Base-by-base conservation (phyloP, 2,797 vertebrate genomes). In the Sebastes itinus region DNA sequence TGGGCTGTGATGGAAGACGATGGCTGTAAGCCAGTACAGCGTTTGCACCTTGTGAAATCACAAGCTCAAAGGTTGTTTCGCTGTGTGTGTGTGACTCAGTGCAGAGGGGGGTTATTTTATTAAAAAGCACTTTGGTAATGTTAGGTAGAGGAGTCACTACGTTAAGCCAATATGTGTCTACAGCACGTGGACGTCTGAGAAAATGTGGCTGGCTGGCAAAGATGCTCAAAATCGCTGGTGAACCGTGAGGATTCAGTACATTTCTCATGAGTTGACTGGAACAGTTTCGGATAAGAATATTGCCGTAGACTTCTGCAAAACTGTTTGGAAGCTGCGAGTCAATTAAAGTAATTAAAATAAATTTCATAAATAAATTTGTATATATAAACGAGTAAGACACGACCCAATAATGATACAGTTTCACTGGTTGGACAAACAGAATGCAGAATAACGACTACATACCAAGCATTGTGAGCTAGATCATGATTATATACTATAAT, bases 1-100 rank as follows among this genome's bases (percentile, higher is more conserved):
- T 60, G 82, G 80, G 78, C 89, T 88, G 86, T 68, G 87, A 84
- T 88, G 94, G 94, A 95, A 95, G 91, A 95, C 93, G 8, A 59
- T 7, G 83, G 87, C 88, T 85, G 70, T 58, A 59, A 81, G 83
- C 82, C 87, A 75, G 80, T 65, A 75, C 88, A 89, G 87, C 83
- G 32, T 85, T 88, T 89, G 83, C 87, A 88, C 84, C 87, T 81
- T 56, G 60, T 81, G 67, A 77, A 88, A 86, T 75, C 86, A 78
- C 83, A 81, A 86, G 71, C 77, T 90, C 62, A 73, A 63, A 62
- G 74, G 72, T 76, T 63, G 20, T 11, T 71, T 70, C 6, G 64
- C 63, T 75, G 42, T 68, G 78, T 73, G 87, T 72, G 72, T 73
- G 87, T 72, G 72, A 90, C 75, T 81, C 68, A 69, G 71, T 72